Evolutionary conservation across 2,888 invertebrate genomes (phyloP).

Genomic region (Helleia helle): DNA sequence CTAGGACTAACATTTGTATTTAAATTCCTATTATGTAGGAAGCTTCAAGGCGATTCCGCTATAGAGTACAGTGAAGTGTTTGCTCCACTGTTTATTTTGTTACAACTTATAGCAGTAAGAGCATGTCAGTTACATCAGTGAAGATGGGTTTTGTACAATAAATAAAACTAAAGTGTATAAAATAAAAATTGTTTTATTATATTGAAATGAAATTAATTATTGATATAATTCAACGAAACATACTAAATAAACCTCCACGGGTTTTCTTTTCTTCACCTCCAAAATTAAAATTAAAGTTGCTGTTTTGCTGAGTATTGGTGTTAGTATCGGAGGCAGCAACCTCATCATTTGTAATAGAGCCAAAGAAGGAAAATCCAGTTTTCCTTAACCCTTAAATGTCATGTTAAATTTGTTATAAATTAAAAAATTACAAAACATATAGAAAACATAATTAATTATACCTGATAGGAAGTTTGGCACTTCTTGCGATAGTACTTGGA

Average conservation of each 20-base stretch:
- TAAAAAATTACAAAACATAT: slow-evolving; percentile 3
- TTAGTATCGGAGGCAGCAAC: slow-evolving; percentile 29
- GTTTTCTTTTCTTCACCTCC: slow-evolving; percentile 45
- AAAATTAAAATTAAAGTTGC: slow-evolving; percentile 54
- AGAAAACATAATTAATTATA: slow-evolving; percentile 18
- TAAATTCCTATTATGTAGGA: slow-evolving; percentile 92
- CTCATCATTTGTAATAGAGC: slow-evolving; percentile 24
- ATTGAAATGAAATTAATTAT: slow-evolving; percentile 8
- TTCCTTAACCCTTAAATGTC: slow-evolving; percentile 48
- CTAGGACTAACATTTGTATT: slow-evolving; percentile 90
- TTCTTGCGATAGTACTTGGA: slow-evolving; percentile 40
- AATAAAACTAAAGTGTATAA: slow-evolving; percentile 13
- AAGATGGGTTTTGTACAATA: slow-evolving; percentile 16
- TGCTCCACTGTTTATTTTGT: slow-evolving; percentile 91
- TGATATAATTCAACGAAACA: slow-evolving; percentile 46
- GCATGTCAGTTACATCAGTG: slow-evolving; percentile 89
- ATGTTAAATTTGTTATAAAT: slow-evolving; percentile 7
- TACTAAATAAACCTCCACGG: slow-evolving; percentile 51
- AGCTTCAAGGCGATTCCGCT: slow-evolving; percentile 84
- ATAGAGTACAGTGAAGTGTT: slow-evolving; percentile 94
- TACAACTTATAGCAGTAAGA: slow-evolving; percentile 91
- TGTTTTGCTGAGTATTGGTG: slow-evolving; percentile 28
- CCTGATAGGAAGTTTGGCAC: slow-evolving; percentile 55
- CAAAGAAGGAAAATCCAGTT: slow-evolving; percentile 50
- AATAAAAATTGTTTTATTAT: slow-evolving; percentile 6